A percentile compares a stretch with the other conserved stretches of the same genome.
These are phyloP conservation scores for Botrylloides violaceus DNA, from an alignment of 23 tunicate species.

Conservation along the genomic window DNA sequence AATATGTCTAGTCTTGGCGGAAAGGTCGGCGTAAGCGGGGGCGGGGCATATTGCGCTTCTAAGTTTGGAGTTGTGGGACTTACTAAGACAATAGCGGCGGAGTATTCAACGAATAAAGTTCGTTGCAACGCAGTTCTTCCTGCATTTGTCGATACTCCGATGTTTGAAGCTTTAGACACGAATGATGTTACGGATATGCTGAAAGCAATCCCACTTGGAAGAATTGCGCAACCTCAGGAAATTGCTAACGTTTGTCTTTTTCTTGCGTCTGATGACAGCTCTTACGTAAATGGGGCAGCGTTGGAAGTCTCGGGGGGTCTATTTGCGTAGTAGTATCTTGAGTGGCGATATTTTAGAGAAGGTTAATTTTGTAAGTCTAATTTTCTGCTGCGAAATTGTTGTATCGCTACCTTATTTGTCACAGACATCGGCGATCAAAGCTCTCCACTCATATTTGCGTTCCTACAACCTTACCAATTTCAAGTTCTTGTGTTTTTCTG, in stretches of 20 bases:
- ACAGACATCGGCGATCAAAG: too few species aligned
- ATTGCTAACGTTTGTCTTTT: neutral
- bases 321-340: too few species aligned
- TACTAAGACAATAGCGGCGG: slow-evolving; percentile 7
- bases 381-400: too few species aligned
- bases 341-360: too few species aligned
- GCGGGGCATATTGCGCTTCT: neutral
- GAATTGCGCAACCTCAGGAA: neutral
- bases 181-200: too few species aligned
- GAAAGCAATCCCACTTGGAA: neutral
- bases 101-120: slow-evolving; percentile 18
- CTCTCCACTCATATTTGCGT: too few species aligned
- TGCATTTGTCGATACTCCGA: slow-evolving; percentile 39
- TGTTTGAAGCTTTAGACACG: too few species aligned
- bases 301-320: neutral
- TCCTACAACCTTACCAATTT: too few species aligned
- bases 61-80: slow-evolving; percentile 7
- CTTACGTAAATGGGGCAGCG: neutral
- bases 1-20: slow-evolving; percentile 9
- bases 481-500: too few species aligned
- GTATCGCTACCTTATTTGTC: too few species aligned
- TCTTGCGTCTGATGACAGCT: neutral
- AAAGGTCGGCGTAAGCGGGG: neutral
- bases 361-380: too few species aligned
- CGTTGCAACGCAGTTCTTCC: slow-evolving; percentile 63